Evolutionary conservation across 2,797 vertebrate genomes (phyloP), one percentile per base, ranked within the genome.

Genomic region (Microctenopoma stevenorrisi): DNA sequence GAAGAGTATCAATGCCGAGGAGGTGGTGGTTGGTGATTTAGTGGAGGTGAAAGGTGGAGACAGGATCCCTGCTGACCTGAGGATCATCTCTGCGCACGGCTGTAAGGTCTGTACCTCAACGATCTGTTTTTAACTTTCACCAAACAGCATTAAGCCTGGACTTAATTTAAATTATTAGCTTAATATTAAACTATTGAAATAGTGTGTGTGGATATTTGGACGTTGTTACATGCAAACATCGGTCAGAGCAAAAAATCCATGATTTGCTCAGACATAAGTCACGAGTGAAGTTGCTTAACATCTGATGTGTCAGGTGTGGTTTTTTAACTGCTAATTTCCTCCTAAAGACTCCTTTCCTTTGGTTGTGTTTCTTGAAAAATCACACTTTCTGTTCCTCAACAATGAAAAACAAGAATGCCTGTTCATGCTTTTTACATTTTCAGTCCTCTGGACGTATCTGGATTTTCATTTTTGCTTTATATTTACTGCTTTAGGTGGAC

Each of bases 11-110:
- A 98, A 98, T 0, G 96, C 97, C 0, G 96, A 98, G 79, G 96
- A 96, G 0, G 97, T 99, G 5, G 97, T 97, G 2, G 93, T 87
- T 0, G 97, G 97, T 53, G 97, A 99, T 76, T 88, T 99, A 38
- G 97, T 98, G 73, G 97, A 99, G 76, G 97, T 99, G 57, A 99
- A 99, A 70, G 97, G 97, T 37, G 97, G 97, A 61, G 97, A 99
- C 90, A 90, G 97, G 79, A 96, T 99, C 69, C 97, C 97, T 0
- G 97, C 97, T 0, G 97, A 99, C 80, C 91, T 99, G 81, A 91
- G 97, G 26, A 79, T 99, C 62, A 81, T 98, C 76, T 96, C 96
- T 49, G 96, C 97, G 4, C 94, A 96, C 0, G 97, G 97, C 78
- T 99, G 97, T 92, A 99, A 99, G 96, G 97, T 97, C 43, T 7